Evolutionary conservation across 2,113 vertebrate genomes (phyloP).

Genomic region (Dipodomys spectabilis): DNA sequence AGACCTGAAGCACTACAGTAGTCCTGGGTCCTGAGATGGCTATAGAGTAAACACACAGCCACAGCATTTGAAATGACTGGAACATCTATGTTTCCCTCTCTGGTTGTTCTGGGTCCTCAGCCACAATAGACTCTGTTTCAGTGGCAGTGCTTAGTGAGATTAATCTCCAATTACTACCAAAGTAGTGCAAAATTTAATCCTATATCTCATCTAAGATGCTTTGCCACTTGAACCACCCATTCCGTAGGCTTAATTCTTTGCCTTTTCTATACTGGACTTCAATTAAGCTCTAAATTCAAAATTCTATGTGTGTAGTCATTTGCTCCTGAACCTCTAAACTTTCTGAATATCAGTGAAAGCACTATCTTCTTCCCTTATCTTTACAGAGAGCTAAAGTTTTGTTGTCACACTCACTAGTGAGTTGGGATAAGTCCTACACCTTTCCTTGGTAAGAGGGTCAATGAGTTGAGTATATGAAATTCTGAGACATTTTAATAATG

Average conservation of each 20-base stretch:
- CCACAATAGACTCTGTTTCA: not conserved
- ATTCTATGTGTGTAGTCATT: not conserved
- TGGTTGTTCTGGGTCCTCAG: not conserved
- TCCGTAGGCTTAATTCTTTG: not conserved
- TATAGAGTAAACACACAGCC: fast-evolving
- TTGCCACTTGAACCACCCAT: too few relatives aligned
- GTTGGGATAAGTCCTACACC: not conserved
- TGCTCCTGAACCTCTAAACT: not conserved
- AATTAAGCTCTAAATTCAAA: not conserved
- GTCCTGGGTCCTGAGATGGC: not conserved
- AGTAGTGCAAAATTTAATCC: not conserved
- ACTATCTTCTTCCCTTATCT: not conserved
- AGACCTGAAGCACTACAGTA: not conserved
- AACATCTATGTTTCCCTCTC: not conserved
- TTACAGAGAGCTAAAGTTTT: not conserved
- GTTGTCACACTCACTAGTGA: not conserved
- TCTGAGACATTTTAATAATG: not conserved
- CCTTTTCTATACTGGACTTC: not conserved
- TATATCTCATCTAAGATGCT: not conserved
- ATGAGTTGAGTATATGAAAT: not conserved
- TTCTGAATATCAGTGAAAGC: not conserved
- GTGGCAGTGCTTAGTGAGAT: not conserved
- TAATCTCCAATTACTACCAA: not conserved
- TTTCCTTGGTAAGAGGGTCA: not conserved
- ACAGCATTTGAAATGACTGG: too few relatives aligned